Evolutionary conservation across 2,797 vertebrate species (phyloP).

Genomic region (Sebastes matsubarae): DNA sequence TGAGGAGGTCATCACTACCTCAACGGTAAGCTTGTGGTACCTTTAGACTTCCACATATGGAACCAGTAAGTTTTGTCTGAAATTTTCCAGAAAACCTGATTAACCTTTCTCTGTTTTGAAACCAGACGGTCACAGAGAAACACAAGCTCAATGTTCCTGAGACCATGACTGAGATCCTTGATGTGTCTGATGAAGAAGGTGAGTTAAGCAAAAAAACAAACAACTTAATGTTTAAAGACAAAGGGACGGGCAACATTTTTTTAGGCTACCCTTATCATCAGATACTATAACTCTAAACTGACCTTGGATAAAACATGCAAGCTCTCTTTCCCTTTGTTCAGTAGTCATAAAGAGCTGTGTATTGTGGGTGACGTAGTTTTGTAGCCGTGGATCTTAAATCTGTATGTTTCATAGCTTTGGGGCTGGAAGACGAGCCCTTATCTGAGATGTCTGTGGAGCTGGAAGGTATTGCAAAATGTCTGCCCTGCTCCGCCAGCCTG

Average conservation of each 20-base stretch:
- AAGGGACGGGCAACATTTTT: not conserved
- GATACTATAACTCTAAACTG: not conserved
- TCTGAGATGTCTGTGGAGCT: slow-evolving; percentile 84
- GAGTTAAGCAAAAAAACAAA: slow-evolving; percentile 57
- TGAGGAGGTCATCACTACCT: slow-evolving; percentile 94
- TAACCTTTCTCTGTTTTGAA: not conserved
- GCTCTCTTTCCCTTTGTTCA: not conserved
- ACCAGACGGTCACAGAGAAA: slow-evolving; percentile 95
- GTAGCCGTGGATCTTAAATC: slow-evolving; percentile 32
- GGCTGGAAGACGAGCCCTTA: slow-evolving; percentile 84
- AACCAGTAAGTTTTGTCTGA: not conserved
- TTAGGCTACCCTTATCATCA: not conserved
- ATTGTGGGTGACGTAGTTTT: slow-evolving; percentile 8
- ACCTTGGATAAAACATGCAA: not conserved
- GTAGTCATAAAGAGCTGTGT: not conserved
- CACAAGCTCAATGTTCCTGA: slow-evolving; percentile 98
- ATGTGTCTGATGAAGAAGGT: slow-evolving; percentile 99
- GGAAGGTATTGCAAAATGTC: slow-evolving; percentile 77
- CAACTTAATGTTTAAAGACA: not conserved
- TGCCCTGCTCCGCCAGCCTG: slow-evolving; percentile 21
- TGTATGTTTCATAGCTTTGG: slow-evolving; percentile 84
- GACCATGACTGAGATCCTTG: slow-evolving; percentile 97
- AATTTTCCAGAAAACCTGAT: not conserved
- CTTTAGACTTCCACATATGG: not conserved
- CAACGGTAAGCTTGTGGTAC: slow-evolving; percentile 85